Evolutionary conservation across 2,888 invertebrate genomes (phyloP), one percentile per base, ranked within the genome.

Genomic region (Monoplex corrugatus): DNA sequence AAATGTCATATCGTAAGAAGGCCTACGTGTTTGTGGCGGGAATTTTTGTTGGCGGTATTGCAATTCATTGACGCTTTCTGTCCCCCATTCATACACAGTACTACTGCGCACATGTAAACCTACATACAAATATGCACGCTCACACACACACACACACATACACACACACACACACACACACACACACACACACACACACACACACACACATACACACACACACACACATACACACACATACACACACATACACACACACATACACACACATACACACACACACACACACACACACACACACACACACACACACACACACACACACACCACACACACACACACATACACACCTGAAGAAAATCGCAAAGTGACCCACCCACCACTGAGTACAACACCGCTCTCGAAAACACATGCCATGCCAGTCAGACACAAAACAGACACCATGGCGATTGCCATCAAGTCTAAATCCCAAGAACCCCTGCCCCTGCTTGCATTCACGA

Each of bases 171-270:
- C 72, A 35, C 72, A 35, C 72, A 72, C 35, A 72, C 72, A 72
- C 72, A 72, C 72, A 72, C 72, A 35, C 72, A 35, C 72, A 35
- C 72, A 72, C 72, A 72, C 72, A 72, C 72, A 72, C 72, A 72
- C 72, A 72, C 72, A 72, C 72, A 72, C 72, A 72, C 72, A 72
- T 35, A 72, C 72, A 72, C 72, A 72, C 72, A 72, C 72, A 72
- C 72, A 72, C 72, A 72, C 72, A 72, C 35, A 72, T 13, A 35
- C 35, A 35, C 72, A 35, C 72, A 3, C 35, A 72, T 35, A 35
- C 72, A 72, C 35, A 35, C 72, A 72, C 72, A 35, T 35, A 72
- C 72, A 35, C 72, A 72, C 72, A 23, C 35, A 72, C 72, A 72
- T 5, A 23, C 72, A 72, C 35, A 23, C 72, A 72, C 72, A 23